These are phyloP conservation scores for Prionailurus bengalensis DNA, from an alignment of 2,113 vertebrate genomes.

Conservation along the genomic window DNA sequence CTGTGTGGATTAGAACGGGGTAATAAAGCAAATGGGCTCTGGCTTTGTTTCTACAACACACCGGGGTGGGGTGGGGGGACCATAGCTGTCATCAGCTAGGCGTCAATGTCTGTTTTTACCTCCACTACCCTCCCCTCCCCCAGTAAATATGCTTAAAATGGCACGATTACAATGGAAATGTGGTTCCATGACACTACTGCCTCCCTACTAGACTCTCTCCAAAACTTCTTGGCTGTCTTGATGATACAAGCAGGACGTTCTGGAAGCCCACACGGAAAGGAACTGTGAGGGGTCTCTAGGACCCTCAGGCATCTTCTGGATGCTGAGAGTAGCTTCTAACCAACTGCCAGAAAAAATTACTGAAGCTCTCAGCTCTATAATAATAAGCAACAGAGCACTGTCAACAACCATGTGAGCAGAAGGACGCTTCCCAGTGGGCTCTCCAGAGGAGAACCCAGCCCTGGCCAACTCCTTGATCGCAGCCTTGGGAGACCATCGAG, in stretches of 20 bases:
- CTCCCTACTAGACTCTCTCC: not conserved
- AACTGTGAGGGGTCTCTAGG: not conserved
- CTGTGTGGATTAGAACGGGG: rapidly evolving
- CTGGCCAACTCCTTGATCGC: not conserved
- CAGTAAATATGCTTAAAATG: not conserved
- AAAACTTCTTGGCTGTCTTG: not conserved
- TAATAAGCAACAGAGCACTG: rapidly evolving
- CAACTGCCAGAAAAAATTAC: not conserved
- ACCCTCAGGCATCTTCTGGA: not conserved
- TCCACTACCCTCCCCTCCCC: too few species aligned
- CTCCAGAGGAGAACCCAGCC: not conserved
- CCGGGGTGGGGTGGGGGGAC: too few species aligned
- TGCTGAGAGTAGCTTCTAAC: not conserved
- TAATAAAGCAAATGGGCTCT: not conserved
- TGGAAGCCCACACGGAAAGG: not conserved
- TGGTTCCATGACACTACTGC: too few species aligned
- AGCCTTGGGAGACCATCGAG: not conserved
- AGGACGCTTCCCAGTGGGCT: not conserved
- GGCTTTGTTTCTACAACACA: not conserved
- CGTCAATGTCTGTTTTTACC: not conserved
- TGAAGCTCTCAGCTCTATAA: not conserved
- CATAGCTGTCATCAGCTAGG: not conserved
- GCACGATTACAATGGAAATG: not conserved
- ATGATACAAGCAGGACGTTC: not conserved
- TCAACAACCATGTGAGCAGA: not conserved